Evolutionary conservation across 2,113 vertebrate genomes (phyloP).

Genomic region (Poecilia latipinna): DNA sequence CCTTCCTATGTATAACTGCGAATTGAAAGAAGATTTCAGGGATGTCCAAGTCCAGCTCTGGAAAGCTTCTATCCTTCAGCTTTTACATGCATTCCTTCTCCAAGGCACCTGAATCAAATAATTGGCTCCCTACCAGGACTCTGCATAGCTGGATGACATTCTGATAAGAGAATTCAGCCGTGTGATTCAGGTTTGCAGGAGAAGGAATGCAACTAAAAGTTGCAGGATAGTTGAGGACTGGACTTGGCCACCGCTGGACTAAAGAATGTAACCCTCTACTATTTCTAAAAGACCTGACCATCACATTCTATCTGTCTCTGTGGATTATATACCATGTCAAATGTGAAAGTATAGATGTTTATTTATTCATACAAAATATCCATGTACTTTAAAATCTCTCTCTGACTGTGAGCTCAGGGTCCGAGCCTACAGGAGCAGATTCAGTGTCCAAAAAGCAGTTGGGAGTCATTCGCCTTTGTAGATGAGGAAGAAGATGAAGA

Average conservation of each 20-base stretch:
- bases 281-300: not conserved
- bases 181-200: not conserved
- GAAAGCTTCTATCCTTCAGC: not conserved
- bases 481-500: constrained; percentile 80
- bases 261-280: not conserved
- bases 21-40: not conserved
- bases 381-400: not conserved
- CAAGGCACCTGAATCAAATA: not conserved
- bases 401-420: constrained; percentile 78
- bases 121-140: not conserved
- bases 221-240: not conserved
- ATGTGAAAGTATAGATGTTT: not conserved
- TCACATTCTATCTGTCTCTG: not conserved
- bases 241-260: too few species aligned
- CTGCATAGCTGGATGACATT: not conserved
- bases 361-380: not conserved
- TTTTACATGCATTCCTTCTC: not conserved
- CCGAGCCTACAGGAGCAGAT: constrained; percentile 55
- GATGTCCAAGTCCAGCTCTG: not conserved
- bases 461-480: constrained; percentile 89
- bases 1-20: not conserved
- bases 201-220: too few species aligned
- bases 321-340: not conserved
- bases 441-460: constrained; percentile 56
- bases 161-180: not conserved